These are phyloP conservation scores for Ammospiza caudacuta DNA, from an alignment of 2,113 vertebrate genomes.

Conservation along the genomic window DNA sequence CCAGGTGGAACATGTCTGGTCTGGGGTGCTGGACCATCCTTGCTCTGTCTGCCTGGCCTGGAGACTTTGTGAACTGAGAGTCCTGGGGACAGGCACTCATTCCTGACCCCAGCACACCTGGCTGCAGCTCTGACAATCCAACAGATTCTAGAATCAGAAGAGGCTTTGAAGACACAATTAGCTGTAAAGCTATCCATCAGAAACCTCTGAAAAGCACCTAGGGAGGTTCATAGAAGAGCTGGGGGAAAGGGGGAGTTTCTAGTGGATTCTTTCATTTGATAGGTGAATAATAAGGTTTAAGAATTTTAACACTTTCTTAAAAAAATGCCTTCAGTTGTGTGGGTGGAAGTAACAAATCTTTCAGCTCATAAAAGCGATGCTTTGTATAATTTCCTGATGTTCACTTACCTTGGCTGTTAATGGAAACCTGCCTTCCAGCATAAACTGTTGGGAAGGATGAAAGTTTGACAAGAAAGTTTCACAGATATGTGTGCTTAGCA, in stretches of 20 bases:
- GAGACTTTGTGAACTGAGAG: background rate
- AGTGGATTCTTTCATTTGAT: background rate
- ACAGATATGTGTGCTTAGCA: too few species aligned
- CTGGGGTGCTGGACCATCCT: accelerated
- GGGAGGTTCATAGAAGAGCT: background rate
- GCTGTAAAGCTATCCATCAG: background rate
- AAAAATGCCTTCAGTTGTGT: constrained; percentile 7
- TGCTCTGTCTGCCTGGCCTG: background rate
- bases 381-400: background rate
- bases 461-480: too few species aligned
- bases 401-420: constrained; percentile 21
- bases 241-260: background rate
- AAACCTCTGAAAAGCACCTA: background rate
- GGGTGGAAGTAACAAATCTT: constrained; percentile 27
- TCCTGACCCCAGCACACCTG: background rate
- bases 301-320: constrained; percentile 20
- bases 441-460: background rate
- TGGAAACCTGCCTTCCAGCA: background rate
- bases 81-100: background rate
- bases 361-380: constrained; percentile 31
- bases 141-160: background rate
- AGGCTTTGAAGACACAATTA: background rate
- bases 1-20: background rate
- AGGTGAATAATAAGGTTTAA: background rate
- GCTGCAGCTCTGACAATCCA: background rate